Conservation (phyloP, 2,113 vertebrate species). For the Felis chaus region DNA sequence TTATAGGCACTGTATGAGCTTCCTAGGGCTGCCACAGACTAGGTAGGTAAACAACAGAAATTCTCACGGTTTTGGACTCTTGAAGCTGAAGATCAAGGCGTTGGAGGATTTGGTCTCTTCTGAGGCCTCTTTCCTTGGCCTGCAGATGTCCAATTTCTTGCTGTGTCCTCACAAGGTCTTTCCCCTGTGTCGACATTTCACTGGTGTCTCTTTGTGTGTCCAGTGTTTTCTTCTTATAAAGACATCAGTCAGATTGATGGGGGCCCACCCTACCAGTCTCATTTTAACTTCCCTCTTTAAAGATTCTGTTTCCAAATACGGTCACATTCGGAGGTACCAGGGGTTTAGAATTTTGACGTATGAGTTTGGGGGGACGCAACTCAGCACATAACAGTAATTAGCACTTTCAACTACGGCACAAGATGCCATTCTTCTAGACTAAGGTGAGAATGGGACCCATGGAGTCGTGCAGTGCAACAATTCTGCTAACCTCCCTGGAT, state of each 20-base stretch:
- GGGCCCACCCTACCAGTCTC: background rate
- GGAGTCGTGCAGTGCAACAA: background rate
- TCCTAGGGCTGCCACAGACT: background rate
- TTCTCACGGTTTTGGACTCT: background rate
- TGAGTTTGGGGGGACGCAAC: background rate
- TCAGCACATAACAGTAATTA: background rate
- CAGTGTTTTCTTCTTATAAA: background rate
- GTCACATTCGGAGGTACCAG: background rate
- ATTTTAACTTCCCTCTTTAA: background rate
- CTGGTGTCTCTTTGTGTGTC: background rate
- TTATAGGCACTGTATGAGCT: background rate
- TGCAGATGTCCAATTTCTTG: background rate
- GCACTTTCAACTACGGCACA: background rate
- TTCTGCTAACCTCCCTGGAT: background rate
- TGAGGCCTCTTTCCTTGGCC: background rate
- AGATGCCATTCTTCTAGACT: background rate
- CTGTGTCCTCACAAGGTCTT: background rate
- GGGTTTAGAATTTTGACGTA: background rate
- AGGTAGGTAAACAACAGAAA: background rate
- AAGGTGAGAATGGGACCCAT: background rate
- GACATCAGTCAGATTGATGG: background rate
- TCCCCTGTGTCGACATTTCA: background rate
- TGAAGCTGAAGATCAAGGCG: background rate
- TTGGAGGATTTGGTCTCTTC: accelerated
- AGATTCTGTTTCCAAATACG: background rate